Evolutionary conservation across 2,888 invertebrate genomes (phyloP), one percentile per base, ranked within the genome.

Genomic region (Ophion costatus): DNA sequence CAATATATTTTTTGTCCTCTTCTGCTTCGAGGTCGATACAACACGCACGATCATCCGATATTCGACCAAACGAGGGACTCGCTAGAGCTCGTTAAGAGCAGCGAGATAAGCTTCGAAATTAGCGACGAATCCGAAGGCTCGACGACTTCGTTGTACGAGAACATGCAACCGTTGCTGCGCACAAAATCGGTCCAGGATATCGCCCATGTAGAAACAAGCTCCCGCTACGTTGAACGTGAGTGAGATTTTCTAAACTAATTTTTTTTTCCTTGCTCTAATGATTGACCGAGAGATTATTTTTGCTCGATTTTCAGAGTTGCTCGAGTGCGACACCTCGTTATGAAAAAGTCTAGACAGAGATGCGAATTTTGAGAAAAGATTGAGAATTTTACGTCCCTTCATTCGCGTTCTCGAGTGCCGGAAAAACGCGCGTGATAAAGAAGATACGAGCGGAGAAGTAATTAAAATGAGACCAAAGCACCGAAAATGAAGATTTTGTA

Each of bases 1-100:
- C 38, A 38, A 38, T 9, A 20, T 64, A 24, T 14, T 64, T 20
- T 11, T 9, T 57, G n/a, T n/a, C 38, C 29, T 67, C 38, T 22
- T 79, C 56, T 77, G 78, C 66, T 14, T 22, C 7, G 59, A 87
- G 87, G 83, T 74, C 85, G 86, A 79, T 87, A 80, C 61, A 89
- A 88, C n/a, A 92, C 90, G 29, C 89, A 89, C 63, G 89, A 88
- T 71, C 90, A 90, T 73, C 89, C 90, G 6, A 85, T 89, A 38
- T 88, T 86, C 80, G 88, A 90, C 78, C 85, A 88, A 20, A 83
- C 75, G 5, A 87, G 80, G 61, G 84, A 89, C 78, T 86, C 88
- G 73, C 70, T 80, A 3, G 80, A 80, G 33, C 85, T 84, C 17
- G 51, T 51, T 17, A 83, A 86, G 22, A 87, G 84, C 20, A 90